Conservation (phyloP, 2,113 vertebrate genomes). For the Xerus inauris region DNA sequence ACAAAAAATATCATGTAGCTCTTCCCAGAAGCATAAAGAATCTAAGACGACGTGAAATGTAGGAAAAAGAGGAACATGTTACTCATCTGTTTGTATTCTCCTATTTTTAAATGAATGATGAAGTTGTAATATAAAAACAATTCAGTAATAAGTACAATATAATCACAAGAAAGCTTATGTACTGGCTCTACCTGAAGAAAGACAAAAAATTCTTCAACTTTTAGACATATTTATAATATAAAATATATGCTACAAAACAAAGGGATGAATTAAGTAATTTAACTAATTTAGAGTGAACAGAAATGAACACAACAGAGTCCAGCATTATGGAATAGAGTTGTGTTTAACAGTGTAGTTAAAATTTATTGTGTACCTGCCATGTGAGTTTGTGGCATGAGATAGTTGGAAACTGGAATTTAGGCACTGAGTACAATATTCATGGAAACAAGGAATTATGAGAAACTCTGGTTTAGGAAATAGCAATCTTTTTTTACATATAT, state of each 20-base stretch:
- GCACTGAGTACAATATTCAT: background rate
- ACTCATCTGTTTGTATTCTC: background rate
- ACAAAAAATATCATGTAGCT: slow-evolving; percentile 88
- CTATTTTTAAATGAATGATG: slow-evolving; percentile 23
- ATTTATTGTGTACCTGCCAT: background rate
- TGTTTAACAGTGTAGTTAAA: too few species aligned
- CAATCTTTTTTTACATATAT: background rate
- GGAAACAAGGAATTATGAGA: background rate
- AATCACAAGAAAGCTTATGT: background rate
- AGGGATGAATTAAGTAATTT: background rate
- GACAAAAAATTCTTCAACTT: background rate
- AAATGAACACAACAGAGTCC: too few species aligned
- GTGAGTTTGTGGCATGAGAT: background rate
- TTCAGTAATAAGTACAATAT: background rate
- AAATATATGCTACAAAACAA: background rate
- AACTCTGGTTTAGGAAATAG: background rate
- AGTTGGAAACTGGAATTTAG: background rate
- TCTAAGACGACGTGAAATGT: slow-evolving; percentile 80
- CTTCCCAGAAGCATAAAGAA: slow-evolving; percentile 88
- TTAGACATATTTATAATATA: background rate
- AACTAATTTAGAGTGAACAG: background rate
- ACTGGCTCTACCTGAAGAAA: background rate
- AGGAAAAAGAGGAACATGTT: background rate
- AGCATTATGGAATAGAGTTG: background rate
- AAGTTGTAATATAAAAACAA: slow-evolving; percentile 38